phyloP scores from a whole-genome alignment of 2,797 vertebrate genomes.

The Esox masquinongy region DNA sequence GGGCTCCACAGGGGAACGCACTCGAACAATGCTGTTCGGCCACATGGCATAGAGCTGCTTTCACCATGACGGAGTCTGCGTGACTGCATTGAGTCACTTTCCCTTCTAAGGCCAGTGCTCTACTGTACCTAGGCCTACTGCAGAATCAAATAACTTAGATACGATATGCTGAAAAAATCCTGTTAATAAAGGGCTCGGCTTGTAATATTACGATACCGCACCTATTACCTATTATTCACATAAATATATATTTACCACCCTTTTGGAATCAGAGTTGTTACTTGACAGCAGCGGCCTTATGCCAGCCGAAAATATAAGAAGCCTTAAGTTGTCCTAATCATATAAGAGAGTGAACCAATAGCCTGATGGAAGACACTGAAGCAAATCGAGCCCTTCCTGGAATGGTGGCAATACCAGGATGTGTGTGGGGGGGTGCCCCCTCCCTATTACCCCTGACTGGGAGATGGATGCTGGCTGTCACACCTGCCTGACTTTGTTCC shows the following conservation, averaged over 20 bases:
- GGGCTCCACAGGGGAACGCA: constrained; percentile 55
- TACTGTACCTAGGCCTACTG: constrained; percentile 6
- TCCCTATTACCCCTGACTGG: constrained; percentile 66
- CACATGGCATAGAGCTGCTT: constrained; percentile 59
- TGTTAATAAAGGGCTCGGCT: background rate
- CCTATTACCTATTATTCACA: background rate
- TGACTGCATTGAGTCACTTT: constrained; percentile 42
- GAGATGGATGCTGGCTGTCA: constrained; percentile 80
- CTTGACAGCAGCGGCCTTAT: background rate
- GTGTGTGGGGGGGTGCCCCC: constrained; percentile 25
- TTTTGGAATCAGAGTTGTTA: background rate
- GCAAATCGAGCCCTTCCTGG: background rate
- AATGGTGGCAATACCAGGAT: background rate
- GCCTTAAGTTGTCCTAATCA: background rate
- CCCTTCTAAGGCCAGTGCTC: constrained; percentile 53
- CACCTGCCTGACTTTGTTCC: constrained; percentile 74
- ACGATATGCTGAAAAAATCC: background rate
- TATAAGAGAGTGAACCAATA: constrained; percentile 5
- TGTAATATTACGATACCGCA: background rate
- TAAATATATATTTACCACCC: background rate
- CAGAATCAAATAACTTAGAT: constrained; percentile 7
- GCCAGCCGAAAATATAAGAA: background rate
- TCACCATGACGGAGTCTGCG: constrained; percentile 49
- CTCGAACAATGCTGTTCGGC: constrained; percentile 60
- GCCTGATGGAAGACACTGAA: background rate